Percentiles rank a stretch among this genome's conserved stretches.
These are phyloP conservation scores for Epinephelus coioides DNA, from an alignment of 2,797 vertebrate species.

Conservation along the genomic window DNA sequence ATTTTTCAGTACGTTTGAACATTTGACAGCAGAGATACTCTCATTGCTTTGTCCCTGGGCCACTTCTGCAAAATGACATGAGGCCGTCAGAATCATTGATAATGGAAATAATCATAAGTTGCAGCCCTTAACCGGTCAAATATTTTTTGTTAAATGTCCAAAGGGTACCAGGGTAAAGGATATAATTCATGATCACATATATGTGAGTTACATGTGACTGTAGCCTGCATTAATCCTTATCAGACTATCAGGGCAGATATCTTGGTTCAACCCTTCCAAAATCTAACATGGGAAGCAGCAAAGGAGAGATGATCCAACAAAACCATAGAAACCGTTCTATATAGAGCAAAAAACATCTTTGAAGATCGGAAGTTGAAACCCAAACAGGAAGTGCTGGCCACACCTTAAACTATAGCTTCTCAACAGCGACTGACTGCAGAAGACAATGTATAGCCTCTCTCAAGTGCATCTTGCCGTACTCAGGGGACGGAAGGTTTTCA, in stretches of 20 bases:
- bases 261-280: background rate
- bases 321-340: constrained; percentile 15
- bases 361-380: constrained; percentile 31
- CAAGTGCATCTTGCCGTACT: constrained; percentile 35
- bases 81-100: background rate
- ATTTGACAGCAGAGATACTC: background rate
- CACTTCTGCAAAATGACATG: too few species aligned
- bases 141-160: background rate
- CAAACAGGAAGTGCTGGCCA: constrained; percentile 71
- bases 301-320: constrained; percentile 3
- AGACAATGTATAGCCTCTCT: constrained; percentile 57
- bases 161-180: background rate
- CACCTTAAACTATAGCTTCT: constrained; percentile 55
- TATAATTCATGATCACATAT: background rate
- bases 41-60: too few species aligned
- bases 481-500: constrained; percentile 30
- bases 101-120: background rate
- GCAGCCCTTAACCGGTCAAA: background rate
- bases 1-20: background rate
- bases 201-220: too few species aligned
- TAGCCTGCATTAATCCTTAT: background rate
- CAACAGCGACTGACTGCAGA: constrained; percentile 2
- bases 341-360: constrained; percentile 33
- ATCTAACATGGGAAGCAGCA: background rate
- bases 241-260: constrained; percentile 21